These are phyloP conservation scores for Oreocharis arfaki DNA, from an alignment of 2,113 vertebrate species.

Conservation along the genomic window DNA sequence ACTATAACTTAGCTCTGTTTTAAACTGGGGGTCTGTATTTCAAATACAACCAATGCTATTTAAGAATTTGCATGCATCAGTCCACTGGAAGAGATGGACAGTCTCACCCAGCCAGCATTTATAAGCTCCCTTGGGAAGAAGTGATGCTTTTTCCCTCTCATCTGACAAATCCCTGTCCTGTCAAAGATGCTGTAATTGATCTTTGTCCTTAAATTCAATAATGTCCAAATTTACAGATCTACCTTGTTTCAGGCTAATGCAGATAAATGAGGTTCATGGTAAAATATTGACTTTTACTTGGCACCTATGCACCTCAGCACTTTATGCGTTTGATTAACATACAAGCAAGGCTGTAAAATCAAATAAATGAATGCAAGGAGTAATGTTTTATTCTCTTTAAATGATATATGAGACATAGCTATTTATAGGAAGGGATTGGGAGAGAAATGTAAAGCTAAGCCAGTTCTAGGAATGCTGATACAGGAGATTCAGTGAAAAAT, in stretches of 20 bases:
- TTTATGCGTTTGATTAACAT: conserved; percentile 71
- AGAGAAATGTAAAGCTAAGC: conserved; percentile 38
- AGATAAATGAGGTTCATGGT: conserved; percentile 68
- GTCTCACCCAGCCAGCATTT: conserved; percentile 3
- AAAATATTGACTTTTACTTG: conserved; percentile 70
- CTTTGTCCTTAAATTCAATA: conserved; percentile 69
- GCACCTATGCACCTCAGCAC: conserved; percentile 59
- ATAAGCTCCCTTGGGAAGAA: conserved; percentile 14
- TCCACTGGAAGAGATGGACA: neutral
- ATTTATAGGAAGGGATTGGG: conserved; percentile 17
- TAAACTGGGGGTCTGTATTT: neutral
- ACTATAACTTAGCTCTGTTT: neutral
- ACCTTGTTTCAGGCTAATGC: conserved; percentile 64
- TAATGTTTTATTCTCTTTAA: conserved; percentile 52
- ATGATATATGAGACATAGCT: conserved; percentile 51
- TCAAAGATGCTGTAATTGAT: conserved; percentile 66
- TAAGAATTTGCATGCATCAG: neutral
- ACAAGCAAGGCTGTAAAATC: conserved; percentile 41
- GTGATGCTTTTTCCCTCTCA: neutral
- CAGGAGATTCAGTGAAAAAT: conserved; percentile 10
- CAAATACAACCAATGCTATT: neutral
- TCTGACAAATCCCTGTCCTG: conserved; percentile 13
- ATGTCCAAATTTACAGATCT: conserved; percentile 62
- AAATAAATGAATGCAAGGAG: conserved; percentile 52
- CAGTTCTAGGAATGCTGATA: conserved; percentile 41